Percentiles rank a stretch among this genome's conserved stretches.
Conservation (phyloP, 1,140 invertebrate genomes). For the Micrasema minimum region DNA sequence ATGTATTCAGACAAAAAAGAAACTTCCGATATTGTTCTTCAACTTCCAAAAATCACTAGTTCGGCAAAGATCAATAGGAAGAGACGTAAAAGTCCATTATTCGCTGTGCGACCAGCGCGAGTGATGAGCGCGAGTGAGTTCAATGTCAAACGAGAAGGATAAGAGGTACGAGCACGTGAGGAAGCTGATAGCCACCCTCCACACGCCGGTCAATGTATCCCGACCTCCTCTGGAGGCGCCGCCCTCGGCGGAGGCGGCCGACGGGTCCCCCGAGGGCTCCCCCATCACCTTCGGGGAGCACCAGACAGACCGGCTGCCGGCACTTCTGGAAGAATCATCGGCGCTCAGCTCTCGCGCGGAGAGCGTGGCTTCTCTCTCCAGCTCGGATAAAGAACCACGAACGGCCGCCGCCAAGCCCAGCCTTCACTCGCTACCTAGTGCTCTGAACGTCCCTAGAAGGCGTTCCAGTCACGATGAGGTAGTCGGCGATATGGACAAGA, state of each 20-base stretch:
- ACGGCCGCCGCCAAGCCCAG: conserved; percentile 1
- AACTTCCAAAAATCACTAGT: conserved; percentile 3
- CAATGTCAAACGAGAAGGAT: conserved; percentile 45
- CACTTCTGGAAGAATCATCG: conserved; percentile 42
- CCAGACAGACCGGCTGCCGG: conserved; percentile 15
- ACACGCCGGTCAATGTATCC: conserved; percentile 63
- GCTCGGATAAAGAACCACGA: conserved; percentile 1
- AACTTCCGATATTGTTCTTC: conserved; percentile 2
- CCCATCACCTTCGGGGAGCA: conserved; percentile 20
- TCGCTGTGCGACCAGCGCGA: not conserved
- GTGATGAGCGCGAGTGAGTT: conserved; percentile 33
- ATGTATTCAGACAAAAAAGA: conserved; percentile 22
- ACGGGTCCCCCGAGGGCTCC: conserved; percentile 11
- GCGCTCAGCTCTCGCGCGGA: not conserved
- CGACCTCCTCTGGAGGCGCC: conserved; percentile 57
- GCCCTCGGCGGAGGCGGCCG: conserved; percentile 6
- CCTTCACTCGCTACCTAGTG: not conserved
- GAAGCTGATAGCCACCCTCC: conserved; percentile 63
- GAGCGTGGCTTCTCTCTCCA: conserved; percentile 32
- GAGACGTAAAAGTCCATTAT: not conserved
- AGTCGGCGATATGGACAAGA: conserved; percentile 51
- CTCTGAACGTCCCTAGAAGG: not conserved
- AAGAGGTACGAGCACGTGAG: conserved; percentile 57
- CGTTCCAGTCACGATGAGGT: conserved; percentile 35
- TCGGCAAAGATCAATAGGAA: conserved; percentile 3